These are phyloP conservation scores for Promerops cafer DNA, from an alignment of 2,113 vertebrate genomes.

Conservation along the genomic window DNA sequence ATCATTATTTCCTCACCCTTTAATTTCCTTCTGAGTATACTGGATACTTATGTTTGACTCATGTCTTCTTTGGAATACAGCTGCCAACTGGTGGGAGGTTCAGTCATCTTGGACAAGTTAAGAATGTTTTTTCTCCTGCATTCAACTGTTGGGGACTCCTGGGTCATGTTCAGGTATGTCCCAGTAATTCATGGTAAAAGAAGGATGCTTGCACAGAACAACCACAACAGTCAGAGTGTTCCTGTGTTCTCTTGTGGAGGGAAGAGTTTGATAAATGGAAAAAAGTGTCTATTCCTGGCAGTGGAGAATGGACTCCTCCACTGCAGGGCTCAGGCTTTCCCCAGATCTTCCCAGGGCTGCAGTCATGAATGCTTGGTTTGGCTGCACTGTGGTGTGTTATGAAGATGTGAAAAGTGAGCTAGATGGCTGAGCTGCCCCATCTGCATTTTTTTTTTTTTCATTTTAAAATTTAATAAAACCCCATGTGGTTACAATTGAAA, in stretches of 20 bases:
- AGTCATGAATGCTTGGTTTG: neutral
- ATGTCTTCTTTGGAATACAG: neutral
- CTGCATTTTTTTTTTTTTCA: neutral
- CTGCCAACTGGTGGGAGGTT: neutral
- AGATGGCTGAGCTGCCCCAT: slow-evolving; percentile 18
- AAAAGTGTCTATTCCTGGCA: neutral
- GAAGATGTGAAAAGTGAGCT: slow-evolving; percentile 23
- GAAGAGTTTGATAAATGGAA: neutral
- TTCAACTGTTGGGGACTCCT: neutral
- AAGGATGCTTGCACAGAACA: neutral
- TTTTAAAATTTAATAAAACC: slow-evolving; percentile 49
- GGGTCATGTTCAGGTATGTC: neutral
- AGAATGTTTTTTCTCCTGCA: neutral
- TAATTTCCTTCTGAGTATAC: neutral
- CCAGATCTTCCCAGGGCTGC: neutral
- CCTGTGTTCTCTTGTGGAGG: neutral
- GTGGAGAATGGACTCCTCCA: neutral
- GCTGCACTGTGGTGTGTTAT: neutral
- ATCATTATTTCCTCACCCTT: neutral
- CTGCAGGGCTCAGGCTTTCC: neutral
- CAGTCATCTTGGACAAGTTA: neutral
- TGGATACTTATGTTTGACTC: neutral
- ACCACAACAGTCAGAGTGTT: accelerated
- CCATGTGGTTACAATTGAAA: slow-evolving; percentile 40
- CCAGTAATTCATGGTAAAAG: neutral